Conservation (phyloP, 2,797 vertebrate species). For the Tachyglossus aculeatus region DNA sequence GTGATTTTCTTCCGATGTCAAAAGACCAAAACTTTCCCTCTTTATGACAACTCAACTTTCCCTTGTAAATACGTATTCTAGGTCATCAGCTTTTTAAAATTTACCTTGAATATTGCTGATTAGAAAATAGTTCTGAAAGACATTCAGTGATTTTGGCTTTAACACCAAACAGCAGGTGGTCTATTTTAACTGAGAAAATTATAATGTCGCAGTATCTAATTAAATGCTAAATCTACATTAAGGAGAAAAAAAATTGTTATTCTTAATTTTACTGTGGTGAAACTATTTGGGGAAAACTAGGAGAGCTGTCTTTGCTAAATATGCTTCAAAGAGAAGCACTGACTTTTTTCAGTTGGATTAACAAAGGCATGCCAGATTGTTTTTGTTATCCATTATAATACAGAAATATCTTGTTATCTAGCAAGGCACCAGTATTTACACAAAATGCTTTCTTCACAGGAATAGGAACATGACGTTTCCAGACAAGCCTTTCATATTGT, state of each 20-base stretch:
- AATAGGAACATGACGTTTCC: slow-evolving; percentile 56
- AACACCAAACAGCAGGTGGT: slow-evolving; percentile 41
- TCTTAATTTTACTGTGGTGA: slow-evolving; percentile 39
- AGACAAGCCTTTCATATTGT: slow-evolving; percentile 61
- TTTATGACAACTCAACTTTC: too few species aligned
- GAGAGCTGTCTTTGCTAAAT: slow-evolving; percentile 17
- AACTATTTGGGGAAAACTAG: slow-evolving; percentile 33
- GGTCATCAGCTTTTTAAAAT: slow-evolving; percentile 17
- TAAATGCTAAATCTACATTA: slow-evolving; percentile 57
- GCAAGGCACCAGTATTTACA: slow-evolving; percentile 38
- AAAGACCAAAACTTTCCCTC: slow-evolving; percentile 36
- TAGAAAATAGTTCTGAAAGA: slow-evolving; percentile 31
- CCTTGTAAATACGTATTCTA: slow-evolving; percentile 26
- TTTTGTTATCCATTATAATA: slow-evolving; percentile 37
- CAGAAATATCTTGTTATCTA: slow-evolving; percentile 14
- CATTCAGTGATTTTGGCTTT: slow-evolving; percentile 20
- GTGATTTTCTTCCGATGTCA: slow-evolving; percentile 30
- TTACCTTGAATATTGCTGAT: not conserved
- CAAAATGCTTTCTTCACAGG: slow-evolving; percentile 19
- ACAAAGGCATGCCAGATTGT: slow-evolving; percentile 12
- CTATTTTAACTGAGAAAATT: slow-evolving; percentile 49
- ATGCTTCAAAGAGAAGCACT: slow-evolving; percentile 10
- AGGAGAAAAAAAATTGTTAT: slow-evolving; percentile 5
- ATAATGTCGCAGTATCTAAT: slow-evolving; percentile 30
- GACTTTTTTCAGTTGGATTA: slow-evolving; percentile 32